phyloP scores from a whole-genome alignment of 2,113 vertebrate genomes.

The Isichthys henryi region DNA sequence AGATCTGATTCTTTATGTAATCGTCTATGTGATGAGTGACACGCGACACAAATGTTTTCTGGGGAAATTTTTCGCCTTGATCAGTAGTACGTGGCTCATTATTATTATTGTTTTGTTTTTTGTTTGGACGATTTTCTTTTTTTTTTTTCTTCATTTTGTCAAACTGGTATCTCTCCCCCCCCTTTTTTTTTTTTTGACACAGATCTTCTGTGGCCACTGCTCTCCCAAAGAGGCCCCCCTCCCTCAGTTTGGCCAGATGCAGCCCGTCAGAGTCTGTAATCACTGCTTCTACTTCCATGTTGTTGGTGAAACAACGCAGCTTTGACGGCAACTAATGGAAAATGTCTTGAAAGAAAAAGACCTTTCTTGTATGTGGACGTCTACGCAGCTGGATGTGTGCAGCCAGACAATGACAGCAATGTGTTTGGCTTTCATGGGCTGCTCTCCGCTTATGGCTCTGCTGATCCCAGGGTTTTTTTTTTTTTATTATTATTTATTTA shows the following conservation, averaged over 20 bases:
- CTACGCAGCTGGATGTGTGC: neutral
- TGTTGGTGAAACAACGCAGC: slow-evolving; percentile 14
- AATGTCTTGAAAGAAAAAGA: neutral
- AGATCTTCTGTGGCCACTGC: slow-evolving; percentile 65
- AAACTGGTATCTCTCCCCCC: neutral
- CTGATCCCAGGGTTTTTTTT: neutral
- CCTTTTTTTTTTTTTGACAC: neutral
- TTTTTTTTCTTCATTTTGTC: neutral
- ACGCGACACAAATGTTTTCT: neutral
- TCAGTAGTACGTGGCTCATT: neutral
- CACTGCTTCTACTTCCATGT: slow-evolving; percentile 56
- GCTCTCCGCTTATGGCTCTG: neutral
- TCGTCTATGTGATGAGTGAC: neutral
- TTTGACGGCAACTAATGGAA: slow-evolving; percentile 1
- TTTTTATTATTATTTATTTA: neutral
- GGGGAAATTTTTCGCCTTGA: neutral
- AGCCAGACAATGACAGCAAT: neutral
- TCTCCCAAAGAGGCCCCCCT: slow-evolving; percentile 37
- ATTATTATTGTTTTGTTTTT: neutral
- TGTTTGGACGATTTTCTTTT: neutral
- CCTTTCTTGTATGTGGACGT: neutral
- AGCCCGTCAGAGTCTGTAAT: slow-evolving; percentile 52
- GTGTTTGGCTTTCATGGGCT: neutral
- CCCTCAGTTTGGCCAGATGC: slow-evolving; percentile 39
- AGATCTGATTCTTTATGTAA: neutral